Conservation (phyloP, 1,140 invertebrate species). For the Penaeus japonicus region DNA sequence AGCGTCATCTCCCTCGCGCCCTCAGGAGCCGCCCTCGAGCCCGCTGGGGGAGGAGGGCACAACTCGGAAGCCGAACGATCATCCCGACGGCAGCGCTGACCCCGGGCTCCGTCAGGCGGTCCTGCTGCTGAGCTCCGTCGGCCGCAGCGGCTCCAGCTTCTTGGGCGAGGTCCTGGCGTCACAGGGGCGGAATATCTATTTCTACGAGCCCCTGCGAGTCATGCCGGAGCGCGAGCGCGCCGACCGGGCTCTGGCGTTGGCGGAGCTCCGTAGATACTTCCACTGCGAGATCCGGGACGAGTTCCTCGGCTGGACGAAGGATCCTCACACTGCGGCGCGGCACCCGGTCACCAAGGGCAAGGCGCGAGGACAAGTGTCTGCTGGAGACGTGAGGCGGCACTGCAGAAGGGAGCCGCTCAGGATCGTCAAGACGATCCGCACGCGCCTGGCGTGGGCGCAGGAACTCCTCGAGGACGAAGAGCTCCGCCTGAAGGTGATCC, state of each 20-base stretch:
- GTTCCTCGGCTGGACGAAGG: neutral
- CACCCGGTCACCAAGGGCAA: neutral
- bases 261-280: neutral
- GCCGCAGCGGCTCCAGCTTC: constrained; percentile 28
- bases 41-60: too few species aligned
- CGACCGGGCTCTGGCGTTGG: neutral
- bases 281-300: neutral
- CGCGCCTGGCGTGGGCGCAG: constrained; percentile 8
- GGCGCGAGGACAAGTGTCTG: neutral
- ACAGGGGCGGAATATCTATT: constrained; percentile 25
- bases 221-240: neutral
- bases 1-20: too few species aligned
- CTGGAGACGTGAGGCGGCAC: neutral
- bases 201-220: constrained; percentile 14
- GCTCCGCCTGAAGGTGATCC: constrained; percentile 32
- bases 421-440: constrained; percentile 21
- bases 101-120: neutral
- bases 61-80: too few species aligned
- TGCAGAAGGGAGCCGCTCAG: neutral
- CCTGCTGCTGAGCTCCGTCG: neutral
- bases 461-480: neutral
- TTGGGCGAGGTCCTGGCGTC: constrained; percentile 26
- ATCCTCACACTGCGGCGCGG: neutral
- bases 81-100: neutral
- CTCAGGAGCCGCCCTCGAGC: too few species aligned